These are phyloP conservation scores for Silurus lanzhouensis DNA, from an alignment of 2,797 vertebrate species.

Conservation along the genomic window DNA sequence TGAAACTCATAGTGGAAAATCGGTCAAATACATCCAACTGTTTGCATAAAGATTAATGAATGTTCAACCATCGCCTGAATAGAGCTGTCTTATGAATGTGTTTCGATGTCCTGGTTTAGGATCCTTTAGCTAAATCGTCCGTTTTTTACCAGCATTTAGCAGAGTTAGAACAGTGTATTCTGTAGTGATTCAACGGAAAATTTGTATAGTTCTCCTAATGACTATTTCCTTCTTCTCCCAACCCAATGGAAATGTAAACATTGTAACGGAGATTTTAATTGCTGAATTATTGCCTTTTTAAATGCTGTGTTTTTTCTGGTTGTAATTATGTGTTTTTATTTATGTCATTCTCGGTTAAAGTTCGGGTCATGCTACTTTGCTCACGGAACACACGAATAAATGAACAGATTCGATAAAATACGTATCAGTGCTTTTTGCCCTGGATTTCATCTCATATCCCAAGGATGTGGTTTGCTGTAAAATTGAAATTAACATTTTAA, in stretches of 20 bases:
- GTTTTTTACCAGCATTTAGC: conserved; percentile 80
- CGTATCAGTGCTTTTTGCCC: conserved; percentile 65
- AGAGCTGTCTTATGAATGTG: conserved; percentile 44
- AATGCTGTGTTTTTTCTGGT: conserved; percentile 81
- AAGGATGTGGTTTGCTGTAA: conserved; percentile 47
- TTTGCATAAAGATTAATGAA: conserved; percentile 17
- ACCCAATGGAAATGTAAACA: conserved; percentile 71
- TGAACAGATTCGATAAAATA: not conserved
- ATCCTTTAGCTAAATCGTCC: conserved; percentile 39
- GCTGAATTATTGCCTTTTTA: conserved; percentile 82
- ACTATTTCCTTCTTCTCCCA: conserved; percentile 60
- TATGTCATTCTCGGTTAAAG: conserved; percentile 75
- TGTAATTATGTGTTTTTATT: conserved; percentile 81
- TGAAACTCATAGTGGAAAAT: conserved; percentile 8
- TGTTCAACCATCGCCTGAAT: conserved; percentile 18
- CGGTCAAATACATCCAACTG: not conserved
- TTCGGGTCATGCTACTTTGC: conserved; percentile 75
- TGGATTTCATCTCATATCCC: conserved; percentile 57
- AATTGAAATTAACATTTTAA: conserved; percentile 54
- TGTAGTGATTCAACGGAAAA: conserved; percentile 72
- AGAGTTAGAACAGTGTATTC: conserved; percentile 72
- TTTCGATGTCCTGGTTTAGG: conserved; percentile 35
- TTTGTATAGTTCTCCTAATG: conserved; percentile 70
- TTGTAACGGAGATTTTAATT: conserved; percentile 76
- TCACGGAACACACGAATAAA: conserved; percentile 48